Base-by-base conservation (phyloP, 2,797 vertebrate genomes). In the Euthynnus affinis region DNA sequence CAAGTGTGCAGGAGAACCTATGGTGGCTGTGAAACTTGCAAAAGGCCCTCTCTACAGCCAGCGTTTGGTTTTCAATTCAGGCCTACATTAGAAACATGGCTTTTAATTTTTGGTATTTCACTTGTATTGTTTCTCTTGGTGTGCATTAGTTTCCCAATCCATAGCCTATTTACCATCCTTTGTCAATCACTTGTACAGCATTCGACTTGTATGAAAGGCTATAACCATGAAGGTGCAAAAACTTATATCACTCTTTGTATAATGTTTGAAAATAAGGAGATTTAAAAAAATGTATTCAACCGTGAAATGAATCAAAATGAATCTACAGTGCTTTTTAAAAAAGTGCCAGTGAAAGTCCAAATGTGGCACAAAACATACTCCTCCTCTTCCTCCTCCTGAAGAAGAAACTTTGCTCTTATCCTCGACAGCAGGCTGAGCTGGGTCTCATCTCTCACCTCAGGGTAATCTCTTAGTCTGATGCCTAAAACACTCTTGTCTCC, bases 401-500 rank as follows among this genome's bases (percentile, higher is more conserved):
- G 59, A 55, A 37, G 6, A 53, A 74, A 69, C 29, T 34, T 70
- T 68, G 25, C 48, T 69, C 32, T 78, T 40, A 74, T 64, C 53
- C 61, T 66, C 14, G 27, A 56, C 49, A 71, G 55, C 40, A 56
- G 44, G 14, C 46, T 58, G 51, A 81, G 59, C 29, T 1, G 0
- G 8, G 32, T 73, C 62, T 81, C 48, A 56, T 80, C 70, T 68
- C 72, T 67, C 52, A n/a, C 71, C 62, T 71, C 59, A 3, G 51
- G 51, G 63, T 80, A 75, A 78, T 74, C 52, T 81, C 62, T 58
- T 18, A 64, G 42, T 60, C 66, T 70, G 63, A 74, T 77, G 71
- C 79, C 56, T n/a, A 69, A 34, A 82, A 60, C 71, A 52, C 76
- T 79, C 63, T 53, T 29, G 40, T 71, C 69, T 83, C 57, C 64